These are phyloP conservation scores for Parazoanthus darwini DNA, from an alignment of 92 coral and sea anemone genomes.

Conservation along the genomic window DNA sequence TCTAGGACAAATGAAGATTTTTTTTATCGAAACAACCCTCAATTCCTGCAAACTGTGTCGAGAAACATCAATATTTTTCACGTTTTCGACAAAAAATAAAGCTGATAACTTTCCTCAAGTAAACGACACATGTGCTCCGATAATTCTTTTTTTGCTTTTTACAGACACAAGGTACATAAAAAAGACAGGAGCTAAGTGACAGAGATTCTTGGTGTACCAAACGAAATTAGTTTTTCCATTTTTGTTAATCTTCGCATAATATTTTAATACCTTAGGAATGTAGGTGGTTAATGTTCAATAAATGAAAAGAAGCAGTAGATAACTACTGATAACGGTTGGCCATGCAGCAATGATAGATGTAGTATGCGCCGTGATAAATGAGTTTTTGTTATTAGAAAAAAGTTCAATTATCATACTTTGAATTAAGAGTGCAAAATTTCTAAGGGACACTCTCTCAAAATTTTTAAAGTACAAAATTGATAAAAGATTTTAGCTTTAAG, in stretches of 20 bases:
- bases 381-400: background rate
- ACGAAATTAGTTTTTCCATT: slow-evolving; percentile 10
- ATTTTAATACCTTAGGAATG: slow-evolving; percentile 15
- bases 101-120: background rate
- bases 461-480: background rate
- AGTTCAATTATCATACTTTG: background rate
- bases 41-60: background rate
- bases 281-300: slow-evolving; percentile 24
- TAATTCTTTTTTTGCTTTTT: background rate
- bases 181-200: slow-evolving; percentile 1
- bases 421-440: background rate
- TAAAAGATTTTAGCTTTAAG: background rate
- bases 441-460: background rate
- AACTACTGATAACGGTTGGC: background rate
- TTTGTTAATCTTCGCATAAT: slow-evolving; percentile 10
- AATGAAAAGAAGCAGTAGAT: background rate
- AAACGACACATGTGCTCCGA: background rate
- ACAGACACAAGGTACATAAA: background rate
- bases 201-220: slow-evolving; percentile 1
- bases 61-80: background rate
- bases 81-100: background rate
- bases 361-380: background rate
- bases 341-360: background rate
- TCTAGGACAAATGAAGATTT: background rate
- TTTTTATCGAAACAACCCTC: background rate